A percentile compares a stretch with the other conserved stretches of the same genome.
Conservation (phyloP, 2,797 vertebrate species). For the Melanotaenia maccullochi region DNA sequence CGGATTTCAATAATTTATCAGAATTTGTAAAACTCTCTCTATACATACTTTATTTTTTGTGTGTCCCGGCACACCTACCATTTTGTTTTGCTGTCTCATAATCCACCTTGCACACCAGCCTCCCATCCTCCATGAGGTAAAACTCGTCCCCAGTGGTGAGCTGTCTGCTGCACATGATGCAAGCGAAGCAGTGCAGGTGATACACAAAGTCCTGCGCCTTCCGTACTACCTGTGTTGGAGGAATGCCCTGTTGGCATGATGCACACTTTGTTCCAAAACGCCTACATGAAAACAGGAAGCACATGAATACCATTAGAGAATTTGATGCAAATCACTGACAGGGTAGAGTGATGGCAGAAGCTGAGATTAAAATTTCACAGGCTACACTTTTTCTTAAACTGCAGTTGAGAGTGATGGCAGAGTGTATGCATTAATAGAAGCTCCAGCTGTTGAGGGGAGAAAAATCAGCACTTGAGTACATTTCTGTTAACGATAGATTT, state of each 20-base stretch:
- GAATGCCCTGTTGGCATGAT: constrained; percentile 97
- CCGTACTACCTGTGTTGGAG: constrained; percentile 96
- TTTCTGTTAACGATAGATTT: constrained; percentile 72
- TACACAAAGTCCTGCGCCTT: constrained; percentile 99
- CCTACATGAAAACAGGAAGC: constrained; percentile 74
- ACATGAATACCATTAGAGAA: constrained; percentile 40
- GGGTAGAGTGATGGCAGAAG: constrained; percentile 37
- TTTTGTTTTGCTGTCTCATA: constrained; percentile 98
- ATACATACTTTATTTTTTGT: not conserved
- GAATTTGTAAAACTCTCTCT: not conserved
- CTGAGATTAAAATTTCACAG: constrained; percentile 60
- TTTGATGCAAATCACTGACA: constrained; percentile 9
- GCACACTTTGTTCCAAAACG: constrained; percentile 99
- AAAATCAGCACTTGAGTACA: constrained; percentile 67
- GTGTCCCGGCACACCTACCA: constrained; percentile 77
- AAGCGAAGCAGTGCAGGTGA: constrained; percentile 97
- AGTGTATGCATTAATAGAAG: constrained; percentile 46
- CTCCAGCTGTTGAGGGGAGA: constrained; percentile 59
- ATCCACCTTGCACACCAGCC: constrained; percentile 98
- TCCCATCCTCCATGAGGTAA: constrained; percentile 98
- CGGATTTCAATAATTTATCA: not conserved
- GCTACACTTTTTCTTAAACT: constrained; percentile 51
- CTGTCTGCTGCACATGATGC: constrained; percentile 96
- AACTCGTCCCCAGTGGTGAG: constrained; percentile 97
- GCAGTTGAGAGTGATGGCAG: constrained; percentile 59